Percentiles rank a stretch among this genome's conserved stretches.
Evolutionary conservation across 1,140 invertebrate genomes (phyloP).

Genomic region (Paraescarpia echinospica): DNA sequence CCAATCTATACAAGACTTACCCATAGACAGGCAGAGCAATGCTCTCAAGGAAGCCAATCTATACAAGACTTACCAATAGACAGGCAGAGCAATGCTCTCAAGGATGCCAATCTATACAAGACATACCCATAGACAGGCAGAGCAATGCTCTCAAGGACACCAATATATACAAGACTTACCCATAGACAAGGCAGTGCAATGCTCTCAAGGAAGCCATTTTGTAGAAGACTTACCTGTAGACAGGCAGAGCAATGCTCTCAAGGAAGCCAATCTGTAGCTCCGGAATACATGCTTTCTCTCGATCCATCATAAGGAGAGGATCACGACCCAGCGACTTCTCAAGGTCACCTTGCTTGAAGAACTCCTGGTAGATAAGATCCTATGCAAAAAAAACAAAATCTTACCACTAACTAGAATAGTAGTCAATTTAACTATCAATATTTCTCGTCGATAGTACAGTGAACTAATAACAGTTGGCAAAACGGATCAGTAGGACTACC

Average conservation of each 20-base stretch:
- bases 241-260: conserved; percentile 64
- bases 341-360: conserved; percentile 84
- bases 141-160: conserved; percentile 72
- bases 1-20: conserved; percentile 69
- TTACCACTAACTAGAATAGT: neutral
- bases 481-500: too few relatives aligned
- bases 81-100: conserved; percentile 64
- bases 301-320: conserved; percentile 79
- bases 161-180: conserved; percentile 67
- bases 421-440: too few relatives aligned
- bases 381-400: conserved; percentile 52
- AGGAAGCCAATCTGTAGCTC: conserved; percentile 81
- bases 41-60: conserved; percentile 76
- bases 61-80: conserved; percentile 55
- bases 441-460: too few relatives aligned
- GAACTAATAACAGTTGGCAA: too few relatives aligned
- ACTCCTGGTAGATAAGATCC: conserved; percentile 80
- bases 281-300: conserved; percentile 79
- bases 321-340: conserved; percentile 78
- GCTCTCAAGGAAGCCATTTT: conserved; percentile 75
- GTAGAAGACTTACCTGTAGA: conserved; percentile 57
- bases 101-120: conserved; percentile 80
- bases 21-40: conserved; percentile 61
- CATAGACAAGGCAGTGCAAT: conserved; percentile 61
- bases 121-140: conserved; percentile 49